Percentiles rank a stretch among this genome's conserved stretches.
Conservation (phyloP, 2,113 vertebrate genomes). For the Lepus europaeus region DNA sequence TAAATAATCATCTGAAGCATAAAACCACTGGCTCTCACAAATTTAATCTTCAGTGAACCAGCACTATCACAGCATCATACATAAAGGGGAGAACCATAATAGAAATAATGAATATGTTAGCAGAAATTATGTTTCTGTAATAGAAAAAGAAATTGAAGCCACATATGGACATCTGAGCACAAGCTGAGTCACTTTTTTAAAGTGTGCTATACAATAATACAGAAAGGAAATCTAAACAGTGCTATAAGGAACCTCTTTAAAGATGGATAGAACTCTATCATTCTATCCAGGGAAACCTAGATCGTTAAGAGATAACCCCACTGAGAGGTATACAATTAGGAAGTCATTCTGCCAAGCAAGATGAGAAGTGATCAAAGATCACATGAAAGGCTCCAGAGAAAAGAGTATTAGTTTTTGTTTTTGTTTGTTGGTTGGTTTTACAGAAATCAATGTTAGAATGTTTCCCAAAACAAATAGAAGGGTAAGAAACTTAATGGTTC, state of each 20-base stretch:
- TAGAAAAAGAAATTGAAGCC: slow-evolving; percentile 63
- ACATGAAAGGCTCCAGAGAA: not conserved
- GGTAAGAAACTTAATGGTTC: not conserved
- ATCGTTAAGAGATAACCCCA: not conserved
- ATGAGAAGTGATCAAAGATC: not conserved
- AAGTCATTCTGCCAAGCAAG: not conserved
- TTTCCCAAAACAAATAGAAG: slow-evolving; percentile 10
- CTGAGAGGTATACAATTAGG: not conserved
- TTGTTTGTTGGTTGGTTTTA: not conserved
- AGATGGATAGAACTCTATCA: not conserved
- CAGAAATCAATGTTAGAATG: slow-evolving; percentile 27
- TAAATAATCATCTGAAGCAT: slow-evolving; percentile 68
- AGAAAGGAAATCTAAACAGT: not conserved
- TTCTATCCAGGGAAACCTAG: not conserved
- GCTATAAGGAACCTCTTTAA: not conserved
- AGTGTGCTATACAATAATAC: not conserved
- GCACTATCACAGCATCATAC: not conserved
- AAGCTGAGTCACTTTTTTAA: slow-evolving; percentile 34
- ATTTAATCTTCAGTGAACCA: slow-evolving; percentile 66
- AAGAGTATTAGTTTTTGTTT: not conserved
- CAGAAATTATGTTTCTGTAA: slow-evolving; percentile 52
- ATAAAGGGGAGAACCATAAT: slow-evolving; percentile 40
- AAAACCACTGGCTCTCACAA: slow-evolving; percentile 56
- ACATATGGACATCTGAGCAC: slow-evolving; percentile 47
- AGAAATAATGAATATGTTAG: slow-evolving; percentile 61